Base-by-base conservation (phyloP, 2,113 vertebrate species). In the Leptodactylus fuscus region DNA sequence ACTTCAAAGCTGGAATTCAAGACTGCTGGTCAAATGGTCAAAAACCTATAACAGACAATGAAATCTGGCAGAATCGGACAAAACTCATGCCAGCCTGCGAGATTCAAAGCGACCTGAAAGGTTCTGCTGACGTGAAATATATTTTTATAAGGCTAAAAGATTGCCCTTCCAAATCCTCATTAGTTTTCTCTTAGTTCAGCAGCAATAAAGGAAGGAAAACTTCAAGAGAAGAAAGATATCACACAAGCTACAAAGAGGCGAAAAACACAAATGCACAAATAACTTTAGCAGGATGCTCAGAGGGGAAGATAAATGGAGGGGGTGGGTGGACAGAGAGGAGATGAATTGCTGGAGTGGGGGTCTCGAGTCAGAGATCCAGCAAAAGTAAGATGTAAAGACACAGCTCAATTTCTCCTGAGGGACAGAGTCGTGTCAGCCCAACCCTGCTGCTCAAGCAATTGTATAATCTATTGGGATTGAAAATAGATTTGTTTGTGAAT, bases 401-500 rank as follows among this genome's bases (percentile, higher is more conserved):
- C 65, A 46, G 49, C 75, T 73, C n/a, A 81, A 86, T 86, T 41
- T 73, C 76, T 81, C 84, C 84, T 81, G n/a, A 73, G 84, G 84
- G 84, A 86, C 65, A 51, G 69, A 71, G 36, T 73, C 11, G n/a
- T 81, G 67, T 86, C 76, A 86, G 49, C 18, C 77, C 67, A 53
- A 10, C 84, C 84, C 84, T 81, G 84, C 76, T 86, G 76, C 65
- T 86, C 18, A 80, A 73, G 84, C 84, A 86, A 44, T 86, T 81
- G 65, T 86, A 80, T 86, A 86, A 81, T 86, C 84, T 86, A 86
- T 86, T 81, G 84, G 77, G 84, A 86, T 86, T 86, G 67, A 34
- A 86, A 86, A 86, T 86, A 86, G 84, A 86, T 86, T 86, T 86
- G 77, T 86, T 81, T 75, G 78, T 86, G 84, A 70, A 60, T 79